phyloP scores from a whole-genome alignment of 2,888 invertebrate genomes.

The Cheilosia vulpina region DNA sequence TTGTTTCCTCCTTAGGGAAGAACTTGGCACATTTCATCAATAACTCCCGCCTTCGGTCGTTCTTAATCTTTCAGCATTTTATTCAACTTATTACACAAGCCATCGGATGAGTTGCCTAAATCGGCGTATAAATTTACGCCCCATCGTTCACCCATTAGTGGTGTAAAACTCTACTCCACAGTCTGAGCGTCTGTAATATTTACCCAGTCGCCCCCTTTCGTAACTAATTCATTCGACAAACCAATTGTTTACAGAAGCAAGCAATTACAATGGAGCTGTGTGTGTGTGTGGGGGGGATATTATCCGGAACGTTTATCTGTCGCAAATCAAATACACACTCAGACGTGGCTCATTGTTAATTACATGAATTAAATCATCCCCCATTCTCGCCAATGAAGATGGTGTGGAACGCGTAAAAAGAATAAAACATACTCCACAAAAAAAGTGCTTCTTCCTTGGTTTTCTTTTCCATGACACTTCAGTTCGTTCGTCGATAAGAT shows the following conservation, averaged over 20 bases:
- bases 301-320: neutral
- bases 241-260: neutral
- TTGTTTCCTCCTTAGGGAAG: no score
- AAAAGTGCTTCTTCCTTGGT: neutral
- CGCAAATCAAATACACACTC: neutral
- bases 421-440: neutral
- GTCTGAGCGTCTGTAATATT: no score
- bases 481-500: neutral
- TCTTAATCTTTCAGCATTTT: no score
- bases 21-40: no score
- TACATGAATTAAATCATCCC: neutral
- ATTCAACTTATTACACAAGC: no score
- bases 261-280: neutral
- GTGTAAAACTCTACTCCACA: no score
- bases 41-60: no score
- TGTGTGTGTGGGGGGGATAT: neutral
- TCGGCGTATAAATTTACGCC: no score
- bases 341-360: constrained; percentile 5
- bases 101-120: no score
- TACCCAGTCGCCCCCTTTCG: no score
- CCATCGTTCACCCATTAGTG: no score
- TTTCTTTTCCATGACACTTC: neutral
- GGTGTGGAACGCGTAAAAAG: neutral
- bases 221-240: neutral
- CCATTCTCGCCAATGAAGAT: neutral